Percentiles rank a stretch among this genome's conserved stretches.
Evolutionary conservation across 2,888 invertebrate species (phyloP).

Genomic region (Oscheius sp.): DNA sequence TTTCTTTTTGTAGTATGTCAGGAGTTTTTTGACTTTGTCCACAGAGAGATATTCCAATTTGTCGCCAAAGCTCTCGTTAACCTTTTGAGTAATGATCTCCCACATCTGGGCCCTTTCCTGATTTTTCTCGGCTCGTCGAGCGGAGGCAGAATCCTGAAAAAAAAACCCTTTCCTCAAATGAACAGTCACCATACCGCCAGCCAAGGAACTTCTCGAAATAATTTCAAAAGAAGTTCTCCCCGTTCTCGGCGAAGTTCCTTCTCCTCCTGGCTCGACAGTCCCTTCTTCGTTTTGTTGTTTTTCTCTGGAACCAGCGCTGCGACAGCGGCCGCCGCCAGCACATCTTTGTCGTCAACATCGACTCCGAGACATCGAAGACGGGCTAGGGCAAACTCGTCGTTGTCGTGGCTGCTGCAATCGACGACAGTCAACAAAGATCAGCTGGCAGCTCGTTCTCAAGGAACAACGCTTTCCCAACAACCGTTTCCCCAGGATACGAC

Average conservation of each 20-base stretch:
- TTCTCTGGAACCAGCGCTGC: not conserved
- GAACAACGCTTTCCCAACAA: too few species aligned
- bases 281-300: not conserved
- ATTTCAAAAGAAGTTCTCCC: conserved; percentile 30
- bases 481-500: too few species aligned
- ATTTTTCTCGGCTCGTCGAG: conserved; percentile 33
- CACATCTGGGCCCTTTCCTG: conserved; percentile 34
- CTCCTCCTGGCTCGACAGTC: conserved; percentile 27
- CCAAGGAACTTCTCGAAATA: conserved; percentile 29
- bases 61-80: conserved; percentile 37
- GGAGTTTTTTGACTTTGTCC: conserved; percentile 36
- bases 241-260: conserved; percentile 31
- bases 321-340: not conserved
- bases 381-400: conserved; percentile 22
- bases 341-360: conserved; percentile 19
- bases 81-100: conserved; percentile 32
- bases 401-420: conserved; percentile 21
- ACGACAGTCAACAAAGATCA: conserved; percentile 23
- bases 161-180: not conserved
- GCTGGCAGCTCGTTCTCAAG: conserved; percentile 6
- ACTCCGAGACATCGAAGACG: conserved; percentile 27
- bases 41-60: conserved; percentile 31
- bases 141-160: conserved; percentile 21
- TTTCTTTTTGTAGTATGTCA: conserved; percentile 45
- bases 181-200: conserved; percentile 24